These are phyloP conservation scores for Crax fasciolata DNA, from an alignment of 2,797 vertebrate genomes.

Conservation along the genomic window DNA sequence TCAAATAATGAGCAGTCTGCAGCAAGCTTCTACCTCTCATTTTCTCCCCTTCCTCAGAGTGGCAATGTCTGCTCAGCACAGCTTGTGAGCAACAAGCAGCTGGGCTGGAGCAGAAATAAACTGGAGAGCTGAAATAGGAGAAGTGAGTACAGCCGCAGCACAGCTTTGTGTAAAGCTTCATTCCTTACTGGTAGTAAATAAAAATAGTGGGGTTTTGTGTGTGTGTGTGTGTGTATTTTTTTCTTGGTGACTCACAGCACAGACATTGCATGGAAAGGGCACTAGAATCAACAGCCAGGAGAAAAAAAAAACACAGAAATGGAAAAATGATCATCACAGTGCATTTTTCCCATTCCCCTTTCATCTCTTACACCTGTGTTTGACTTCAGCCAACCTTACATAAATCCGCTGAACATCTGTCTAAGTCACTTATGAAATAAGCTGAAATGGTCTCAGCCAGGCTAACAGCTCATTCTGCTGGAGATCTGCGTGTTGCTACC, in stretches of 20 bases:
- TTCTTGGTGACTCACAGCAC: conserved; percentile 74
- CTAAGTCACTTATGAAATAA: conserved; percentile 80
- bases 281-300: conserved; percentile 71
- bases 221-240: background rate
- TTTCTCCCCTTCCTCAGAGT: conserved; percentile 62
- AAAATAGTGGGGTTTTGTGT: conserved; percentile 50
- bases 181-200: conserved; percentile 80
- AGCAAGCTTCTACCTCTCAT: background rate
- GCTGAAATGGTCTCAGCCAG: conserved; percentile 74
- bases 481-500: conserved; percentile 62
- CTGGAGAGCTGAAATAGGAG: conserved; percentile 62
- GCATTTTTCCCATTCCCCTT: conserved; percentile 80
- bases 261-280: conserved; percentile 78
- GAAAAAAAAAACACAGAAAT: conserved; percentile 58
- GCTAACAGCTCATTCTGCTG: conserved; percentile 74
- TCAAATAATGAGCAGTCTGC: background rate
- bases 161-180: conserved; percentile 74
- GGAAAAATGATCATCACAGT: conserved; percentile 80
- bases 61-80: conserved; percentile 71
- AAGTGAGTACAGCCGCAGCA: conserved; percentile 48
- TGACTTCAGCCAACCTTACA: conserved; percentile 82
- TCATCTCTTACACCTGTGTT: conserved; percentile 86
- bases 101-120: conserved; percentile 61
- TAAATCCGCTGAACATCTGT: conserved; percentile 85
- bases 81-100: conserved; percentile 36